Conservation (phyloP, 2,797 vertebrate species). For the Echiichthys vipera region DNA sequence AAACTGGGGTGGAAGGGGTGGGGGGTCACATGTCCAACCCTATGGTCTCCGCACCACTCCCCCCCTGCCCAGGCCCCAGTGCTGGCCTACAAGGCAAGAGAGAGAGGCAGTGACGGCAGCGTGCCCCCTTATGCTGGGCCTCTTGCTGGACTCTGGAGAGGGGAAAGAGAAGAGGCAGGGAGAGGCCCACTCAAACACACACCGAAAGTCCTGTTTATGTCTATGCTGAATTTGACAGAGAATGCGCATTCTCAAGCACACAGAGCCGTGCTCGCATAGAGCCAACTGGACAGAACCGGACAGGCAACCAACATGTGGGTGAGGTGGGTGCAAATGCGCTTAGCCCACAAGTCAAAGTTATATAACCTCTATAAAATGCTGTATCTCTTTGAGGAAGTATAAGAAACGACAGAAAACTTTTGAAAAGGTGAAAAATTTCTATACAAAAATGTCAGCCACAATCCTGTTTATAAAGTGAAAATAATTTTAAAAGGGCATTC, state of each 20-base stretch:
- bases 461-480: background rate
- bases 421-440: background rate
- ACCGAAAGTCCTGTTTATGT: constrained; percentile 76
- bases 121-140: constrained; percentile 83
- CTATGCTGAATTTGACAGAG: constrained; percentile 69
- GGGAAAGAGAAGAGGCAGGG: constrained; percentile 83
- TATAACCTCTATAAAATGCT: constrained; percentile 57
- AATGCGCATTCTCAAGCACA: constrained; percentile 62
- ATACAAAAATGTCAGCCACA: background rate
- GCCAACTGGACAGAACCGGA: constrained; percentile 53
- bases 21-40: constrained; percentile 80
- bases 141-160: constrained; percentile 84
- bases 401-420: background rate
- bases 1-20: constrained; percentile 68
- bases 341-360: constrained; percentile 63
- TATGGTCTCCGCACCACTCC: constrained; percentile 70
- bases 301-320: constrained; percentile 57
- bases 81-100: constrained; percentile 72
- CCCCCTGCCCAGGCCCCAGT: constrained; percentile 69
- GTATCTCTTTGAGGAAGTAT: constrained; percentile 37
- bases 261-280: constrained; percentile 17
- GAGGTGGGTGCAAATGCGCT: constrained; percentile 54
- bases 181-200: constrained; percentile 79
- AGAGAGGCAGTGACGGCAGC: constrained; percentile 75
- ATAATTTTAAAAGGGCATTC: background rate